phyloP scores from a whole-genome alignment of 2,113 vertebrate species.

The Hemichromis elongatus region DNA sequence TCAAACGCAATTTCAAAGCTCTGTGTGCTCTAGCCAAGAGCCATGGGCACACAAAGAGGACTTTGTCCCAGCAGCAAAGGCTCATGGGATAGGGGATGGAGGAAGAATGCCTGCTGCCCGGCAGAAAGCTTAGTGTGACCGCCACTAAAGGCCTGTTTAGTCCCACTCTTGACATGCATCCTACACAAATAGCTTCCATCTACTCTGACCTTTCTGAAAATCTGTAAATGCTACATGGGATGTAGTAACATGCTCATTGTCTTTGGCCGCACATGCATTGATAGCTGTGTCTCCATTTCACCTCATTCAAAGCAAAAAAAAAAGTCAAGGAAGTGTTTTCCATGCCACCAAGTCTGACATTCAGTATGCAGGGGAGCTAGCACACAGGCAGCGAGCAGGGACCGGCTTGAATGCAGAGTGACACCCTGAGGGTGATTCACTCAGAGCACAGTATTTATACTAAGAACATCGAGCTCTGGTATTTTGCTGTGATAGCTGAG shows the following conservation, averaged over 20 bases:
- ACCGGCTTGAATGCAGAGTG: slow-evolving; percentile 52
- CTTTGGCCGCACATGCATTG: not conserved
- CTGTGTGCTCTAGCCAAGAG: slow-evolving; percentile 69
- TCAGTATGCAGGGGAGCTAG: slow-evolving; percentile 59
- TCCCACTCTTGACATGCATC: slow-evolving; percentile 61
- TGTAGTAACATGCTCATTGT: not conserved
- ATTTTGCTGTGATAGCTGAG: slow-evolving; percentile 24
- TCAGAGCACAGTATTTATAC: slow-evolving; percentile 29
- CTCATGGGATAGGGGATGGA: slow-evolving; percentile 69
- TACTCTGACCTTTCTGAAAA: slow-evolving; percentile 26
- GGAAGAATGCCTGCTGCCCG: slow-evolving; percentile 67
- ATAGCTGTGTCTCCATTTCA: not conserved
- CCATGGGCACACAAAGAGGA: slow-evolving; percentile 68
- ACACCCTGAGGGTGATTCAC: slow-evolving; percentile 36
- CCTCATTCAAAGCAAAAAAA: not conserved
- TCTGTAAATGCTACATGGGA: not conserved
- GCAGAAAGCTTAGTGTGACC: slow-evolving; percentile 54
- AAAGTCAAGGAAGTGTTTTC: slow-evolving; percentile 18
- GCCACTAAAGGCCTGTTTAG: slow-evolving; percentile 59
- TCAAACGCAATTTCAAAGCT: slow-evolving; percentile 71
- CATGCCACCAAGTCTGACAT: not conserved
- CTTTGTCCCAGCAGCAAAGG: slow-evolving; percentile 71
- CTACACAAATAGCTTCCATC: slow-evolving; percentile 56
- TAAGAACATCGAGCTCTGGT: slow-evolving; percentile 10
- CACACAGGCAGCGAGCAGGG: not conserved